Percentiles rank a stretch among this genome's conserved stretches.
Evolutionary conservation across 1,140 invertebrate species (phyloP).

Genomic region (Glomeris maerens): DNA sequence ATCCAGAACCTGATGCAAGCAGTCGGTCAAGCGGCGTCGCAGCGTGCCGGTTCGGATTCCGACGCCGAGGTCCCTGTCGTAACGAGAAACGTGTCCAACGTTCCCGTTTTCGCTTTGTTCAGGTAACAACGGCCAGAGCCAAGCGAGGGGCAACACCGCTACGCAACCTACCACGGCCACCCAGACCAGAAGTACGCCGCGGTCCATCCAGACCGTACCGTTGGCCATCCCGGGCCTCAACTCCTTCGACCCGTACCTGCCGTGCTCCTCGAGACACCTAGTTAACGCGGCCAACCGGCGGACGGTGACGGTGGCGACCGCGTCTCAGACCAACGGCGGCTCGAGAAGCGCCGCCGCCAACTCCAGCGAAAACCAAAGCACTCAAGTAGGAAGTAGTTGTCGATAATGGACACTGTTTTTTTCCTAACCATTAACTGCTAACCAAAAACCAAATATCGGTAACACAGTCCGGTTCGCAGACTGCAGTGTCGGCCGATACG

Average conservation of each 20-base stretch:
- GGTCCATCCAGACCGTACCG: constrained; percentile 41
- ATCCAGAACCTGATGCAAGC: constrained; percentile 46
- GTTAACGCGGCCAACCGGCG: constrained; percentile 18
- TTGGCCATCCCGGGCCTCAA: constrained; percentile 20
- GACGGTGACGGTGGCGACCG: constrained; percentile 6
- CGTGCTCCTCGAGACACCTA: constrained; percentile 47
- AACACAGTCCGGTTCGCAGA: too few species aligned
- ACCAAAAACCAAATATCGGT: too few species aligned
- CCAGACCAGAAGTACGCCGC: constrained; percentile 32
- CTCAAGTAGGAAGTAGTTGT: neutral
- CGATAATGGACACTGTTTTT: too few species aligned
- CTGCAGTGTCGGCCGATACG: too few species aligned
- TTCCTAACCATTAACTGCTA: too few species aligned
- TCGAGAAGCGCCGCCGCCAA: neutral
- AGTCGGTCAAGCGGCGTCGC: constrained; percentile 24
- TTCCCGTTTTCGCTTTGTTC: neutral
- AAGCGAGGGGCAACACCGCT: constrained; percentile 9
- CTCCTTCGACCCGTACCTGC: constrained; percentile 50
- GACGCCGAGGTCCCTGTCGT: neutral
- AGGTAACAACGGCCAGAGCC: constrained; percentile 8
- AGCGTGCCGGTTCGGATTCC: constrained; percentile 21
- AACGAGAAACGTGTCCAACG: neutral
- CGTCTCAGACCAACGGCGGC: neutral
- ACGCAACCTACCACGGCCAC: constrained; percentile 17
- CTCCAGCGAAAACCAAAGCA: neutral